Percentiles rank a stretch among this genome's conserved stretches.
Conservation (phyloP, 1,140 invertebrate species). For the Drosophila quadrilineata region DNA sequence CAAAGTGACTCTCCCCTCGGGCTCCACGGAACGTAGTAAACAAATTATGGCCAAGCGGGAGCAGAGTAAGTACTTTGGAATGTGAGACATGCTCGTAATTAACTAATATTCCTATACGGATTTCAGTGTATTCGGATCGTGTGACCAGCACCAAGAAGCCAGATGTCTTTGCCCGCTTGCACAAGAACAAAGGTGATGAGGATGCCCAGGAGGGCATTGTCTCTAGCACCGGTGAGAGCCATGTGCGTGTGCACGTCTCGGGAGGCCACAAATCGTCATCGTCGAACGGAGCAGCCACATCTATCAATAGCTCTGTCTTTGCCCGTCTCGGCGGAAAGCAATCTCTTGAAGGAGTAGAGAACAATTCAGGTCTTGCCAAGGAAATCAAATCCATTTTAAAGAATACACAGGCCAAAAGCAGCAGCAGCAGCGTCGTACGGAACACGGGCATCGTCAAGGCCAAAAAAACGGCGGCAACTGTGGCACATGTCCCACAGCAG, state of each 20-base stretch:
- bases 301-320: conserved; percentile 68
- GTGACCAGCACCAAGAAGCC: conserved; percentile 61
- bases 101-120: background rate
- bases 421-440: conserved; percentile 19
- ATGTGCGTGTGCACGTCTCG: conserved; percentile 48
- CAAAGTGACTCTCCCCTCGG: conserved; percentile 82
- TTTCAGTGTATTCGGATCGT: conserved; percentile 75
- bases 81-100: background rate
- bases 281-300: conserved; percentile 11
- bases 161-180: conserved; percentile 64
- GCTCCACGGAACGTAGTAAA: conserved; percentile 81
- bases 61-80: conserved; percentile 48
- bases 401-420: conserved; percentile 50
- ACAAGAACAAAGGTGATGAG: conserved; percentile 43
- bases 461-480: conserved; percentile 41
- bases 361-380: conserved; percentile 37
- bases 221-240: conserved; percentile 58
- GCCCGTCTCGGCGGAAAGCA: conserved; percentile 70
- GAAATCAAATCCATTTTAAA: conserved; percentile 78
- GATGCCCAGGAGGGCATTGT: conserved; percentile 65
- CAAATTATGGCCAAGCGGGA: conserved; percentile 81
- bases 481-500: conserved; percentile 46
- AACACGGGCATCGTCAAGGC: conserved; percentile 70
- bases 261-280: conserved; percentile 25
- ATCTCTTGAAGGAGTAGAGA: conserved; percentile 3